Percentiles rank a stretch among this genome's conserved stretches.
Evolutionary conservation across 2,113 vertebrate genomes (phyloP).

Genomic region (Galeopterus variegatus): DNA sequence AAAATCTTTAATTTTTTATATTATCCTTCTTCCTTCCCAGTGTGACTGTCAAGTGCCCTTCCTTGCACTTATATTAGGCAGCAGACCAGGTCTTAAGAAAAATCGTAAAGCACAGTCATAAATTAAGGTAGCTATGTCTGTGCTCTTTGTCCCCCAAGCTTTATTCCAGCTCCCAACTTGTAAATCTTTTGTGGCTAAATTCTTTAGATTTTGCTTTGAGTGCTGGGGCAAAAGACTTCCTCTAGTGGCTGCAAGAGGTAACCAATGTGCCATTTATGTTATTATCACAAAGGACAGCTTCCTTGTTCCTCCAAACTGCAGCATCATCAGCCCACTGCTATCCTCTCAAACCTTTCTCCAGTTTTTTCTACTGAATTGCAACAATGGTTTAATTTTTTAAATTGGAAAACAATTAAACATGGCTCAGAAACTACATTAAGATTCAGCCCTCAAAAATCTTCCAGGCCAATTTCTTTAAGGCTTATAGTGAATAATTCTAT

Average conservation of each 20-base stretch:
- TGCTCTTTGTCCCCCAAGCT: not conserved
- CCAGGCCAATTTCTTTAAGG: not conserved
- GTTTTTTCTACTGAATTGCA: not conserved
- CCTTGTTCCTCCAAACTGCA: not conserved
- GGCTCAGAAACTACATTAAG: not conserved
- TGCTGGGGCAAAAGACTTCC: not conserved
- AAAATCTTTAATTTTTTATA: constrained; percentile 40
- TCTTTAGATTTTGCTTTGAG: constrained; percentile 15
- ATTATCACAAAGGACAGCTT: not conserved
- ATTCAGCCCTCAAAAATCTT: not conserved
- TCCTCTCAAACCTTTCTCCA: not conserved
- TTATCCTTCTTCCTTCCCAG: not conserved
- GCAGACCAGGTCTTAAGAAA: not conserved
- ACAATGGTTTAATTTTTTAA: not conserved
- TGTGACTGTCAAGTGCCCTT: not conserved
- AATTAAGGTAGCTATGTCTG: not conserved
- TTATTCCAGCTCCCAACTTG: not conserved
- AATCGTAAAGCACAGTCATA: not conserved
- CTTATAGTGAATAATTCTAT: not conserved
- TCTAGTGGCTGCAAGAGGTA: not conserved
- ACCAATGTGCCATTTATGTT: not conserved
- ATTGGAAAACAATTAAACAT: not conserved
- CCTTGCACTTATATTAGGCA: not conserved
- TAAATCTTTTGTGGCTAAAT: not conserved
- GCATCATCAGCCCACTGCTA: not conserved